Evolutionary conservation across 2,113 vertebrate genomes (phyloP), one percentile per base, ranked within the genome.

Genomic region (Sorex fumeus): DNA sequence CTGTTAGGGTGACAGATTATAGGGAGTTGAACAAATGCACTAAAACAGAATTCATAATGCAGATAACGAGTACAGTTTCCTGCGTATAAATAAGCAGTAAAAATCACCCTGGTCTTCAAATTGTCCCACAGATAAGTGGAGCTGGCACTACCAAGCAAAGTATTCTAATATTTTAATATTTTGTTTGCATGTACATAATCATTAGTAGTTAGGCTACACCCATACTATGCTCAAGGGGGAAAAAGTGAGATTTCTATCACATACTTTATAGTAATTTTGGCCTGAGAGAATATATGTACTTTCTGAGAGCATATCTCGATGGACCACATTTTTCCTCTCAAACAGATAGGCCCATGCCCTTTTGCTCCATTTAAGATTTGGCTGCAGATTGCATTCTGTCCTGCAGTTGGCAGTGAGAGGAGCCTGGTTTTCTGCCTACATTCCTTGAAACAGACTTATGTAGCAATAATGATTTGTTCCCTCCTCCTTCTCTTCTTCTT

Each of bases 401-500:
- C 19, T 30, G 18, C 10, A 36, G 8, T 5, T 2, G 18, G 23
- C 21, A 18, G 3, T 79, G 66, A 25, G 8, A 47, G 1, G 7
- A 78, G 47, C 45, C 18, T 12, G 3, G 34, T 15, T 76, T 70
- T 83, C 43, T 64, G 18, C 34, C 36, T 6, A 1, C 21, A 7
- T 45, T 4, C 34, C 32, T 84, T 60, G 47, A 95, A 84, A 84
- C 27, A 67, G 25, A 93, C 80, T 53, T 30, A 34, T 87, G 72
- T 53, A 79, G 88, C 62, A 25, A 16, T 66, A 69, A 43, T 53
- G 60, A 83, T 74, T 21, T 45, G 4, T 34, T 32, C 79, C 40
- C 19, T 32, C 32, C 25, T n/a, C n/a, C 27, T 43, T 45, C 60
- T 71, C 30, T 28, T 25, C 25, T 23, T 11, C 47, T 34, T 11